A percentile compares a stretch with the other conserved stretches of the same genome.
These are phyloP conservation scores for Mamestra configurata DNA, from an alignment of 1,140 invertebrate genomes.

Conservation along the genomic window DNA sequence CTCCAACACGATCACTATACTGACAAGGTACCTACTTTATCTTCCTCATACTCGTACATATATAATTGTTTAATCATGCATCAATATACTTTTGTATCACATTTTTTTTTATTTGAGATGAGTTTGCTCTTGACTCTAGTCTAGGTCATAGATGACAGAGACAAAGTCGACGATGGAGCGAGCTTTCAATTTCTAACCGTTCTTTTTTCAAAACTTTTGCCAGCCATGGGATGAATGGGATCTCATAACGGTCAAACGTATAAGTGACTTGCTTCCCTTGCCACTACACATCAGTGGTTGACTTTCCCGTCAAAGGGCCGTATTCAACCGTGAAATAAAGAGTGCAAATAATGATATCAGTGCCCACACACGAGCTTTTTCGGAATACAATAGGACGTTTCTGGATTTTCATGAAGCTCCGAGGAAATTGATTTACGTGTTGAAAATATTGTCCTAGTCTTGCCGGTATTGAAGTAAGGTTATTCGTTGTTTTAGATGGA, in stretches of 20 bases:
- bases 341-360: slow-evolving; percentile 50
- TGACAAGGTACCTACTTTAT: too few species aligned
- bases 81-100: too few species aligned
- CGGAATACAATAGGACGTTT: slow-evolving; percentile 14
- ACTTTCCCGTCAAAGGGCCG: slow-evolving; percentile 14
- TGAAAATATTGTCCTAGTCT: not conserved
- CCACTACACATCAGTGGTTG: slow-evolving; percentile 48
- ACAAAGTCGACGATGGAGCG: too few species aligned
- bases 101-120: too few species aligned
- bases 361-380: slow-evolving; percentile 19
- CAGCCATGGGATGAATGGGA: not conserved
- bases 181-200: not conserved
- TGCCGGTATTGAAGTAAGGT: not conserved
- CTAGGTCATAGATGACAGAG: too few species aligned
- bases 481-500: not conserved
- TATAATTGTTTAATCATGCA: too few species aligned
- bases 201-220: not conserved
- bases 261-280: slow-evolving; percentile 39
- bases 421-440: slow-evolving; percentile 26
- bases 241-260: slow-evolving; percentile 42
- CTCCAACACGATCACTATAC: too few species aligned
- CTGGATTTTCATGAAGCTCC: slow-evolving; percentile 34
- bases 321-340: slow-evolving; percentile 47
- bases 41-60: too few species aligned
- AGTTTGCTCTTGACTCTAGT: too few species aligned